Conservation (phyloP, 2,797 vertebrate species). For the Tangara arthus region DNA sequence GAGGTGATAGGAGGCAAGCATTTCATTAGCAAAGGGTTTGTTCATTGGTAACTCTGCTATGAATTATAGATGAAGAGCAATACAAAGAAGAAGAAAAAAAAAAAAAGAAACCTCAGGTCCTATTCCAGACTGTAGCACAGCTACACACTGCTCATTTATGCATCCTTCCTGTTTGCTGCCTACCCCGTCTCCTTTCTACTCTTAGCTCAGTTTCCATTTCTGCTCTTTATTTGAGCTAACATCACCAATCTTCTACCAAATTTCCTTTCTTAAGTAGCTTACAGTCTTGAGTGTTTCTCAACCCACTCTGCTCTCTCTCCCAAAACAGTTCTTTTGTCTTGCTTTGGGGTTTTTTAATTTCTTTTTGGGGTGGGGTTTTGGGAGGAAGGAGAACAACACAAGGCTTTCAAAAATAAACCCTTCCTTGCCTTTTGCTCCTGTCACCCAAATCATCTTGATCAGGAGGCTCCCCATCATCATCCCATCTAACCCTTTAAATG, state of each 20-base stretch:
- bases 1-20: not conserved
- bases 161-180: not conserved
- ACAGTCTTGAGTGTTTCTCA: not conserved
- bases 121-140: not conserved
- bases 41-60: not conserved
- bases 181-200: not conserved
- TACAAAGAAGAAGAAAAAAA: not conserved
- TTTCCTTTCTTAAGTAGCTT: not conserved
- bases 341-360: fast-evolving
- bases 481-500: not conserved
- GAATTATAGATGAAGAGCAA: not conserved
- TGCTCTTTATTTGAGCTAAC: not conserved
- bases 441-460: not conserved
- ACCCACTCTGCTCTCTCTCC: not conserved
- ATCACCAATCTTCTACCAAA: not conserved
- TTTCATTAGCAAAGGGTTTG: not conserved
- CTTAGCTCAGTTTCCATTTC: not conserved
- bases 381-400: too few species aligned
- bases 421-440: not conserved
- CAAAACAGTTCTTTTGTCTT: not conserved
- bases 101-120: not conserved
- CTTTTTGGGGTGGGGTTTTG: not conserved
- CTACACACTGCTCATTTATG: not conserved
- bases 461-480: not conserved
- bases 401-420: not conserved